Evolutionary conservation across 2,113 vertebrate species (phyloP).

Genomic region (Etia nguti): DNA sequence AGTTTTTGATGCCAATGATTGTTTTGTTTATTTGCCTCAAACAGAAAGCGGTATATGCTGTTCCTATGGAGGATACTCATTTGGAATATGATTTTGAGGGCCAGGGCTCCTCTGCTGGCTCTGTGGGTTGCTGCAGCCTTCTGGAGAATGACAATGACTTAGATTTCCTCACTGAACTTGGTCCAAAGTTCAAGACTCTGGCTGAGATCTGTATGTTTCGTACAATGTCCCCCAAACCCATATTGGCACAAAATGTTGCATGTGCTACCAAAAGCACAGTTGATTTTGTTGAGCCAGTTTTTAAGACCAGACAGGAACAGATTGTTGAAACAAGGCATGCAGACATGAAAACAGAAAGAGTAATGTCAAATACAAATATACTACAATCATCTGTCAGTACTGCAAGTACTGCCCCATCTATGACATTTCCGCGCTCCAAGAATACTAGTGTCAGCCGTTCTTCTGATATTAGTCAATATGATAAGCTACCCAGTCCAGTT

Average conservation of each 20-base stretch:
- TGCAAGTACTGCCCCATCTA: not conserved
- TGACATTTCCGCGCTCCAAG: slow-evolving; percentile 1
- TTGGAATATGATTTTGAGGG: slow-evolving; percentile 82
- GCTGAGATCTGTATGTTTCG: slow-evolving; percentile 76
- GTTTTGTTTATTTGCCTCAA: slow-evolving; percentile 10
- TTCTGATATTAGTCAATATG: not conserved
- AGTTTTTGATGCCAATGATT: not conserved
- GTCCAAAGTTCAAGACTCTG: slow-evolving; percentile 83
- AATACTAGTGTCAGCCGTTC: slow-evolving; percentile 2
- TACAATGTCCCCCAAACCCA: not conserved
- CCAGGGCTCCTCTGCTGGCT: slow-evolving; percentile 74
- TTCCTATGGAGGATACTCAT: slow-evolving; percentile 69
- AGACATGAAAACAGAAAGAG: slow-evolving; percentile 17
- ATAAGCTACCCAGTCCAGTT: slow-evolving; percentile 9
- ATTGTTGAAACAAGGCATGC: slow-evolving; percentile 11
- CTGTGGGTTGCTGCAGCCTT: slow-evolving; percentile 82
- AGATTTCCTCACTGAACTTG: slow-evolving; percentile 80
- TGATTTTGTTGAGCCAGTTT: not conserved
- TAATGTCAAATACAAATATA: slow-evolving; percentile 9
- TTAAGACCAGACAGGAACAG: slow-evolving; percentile 5
- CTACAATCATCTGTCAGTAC: slow-evolving; percentile 10
- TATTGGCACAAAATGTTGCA: not conserved
- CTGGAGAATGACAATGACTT: slow-evolving; percentile 81
- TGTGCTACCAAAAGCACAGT: not conserved
- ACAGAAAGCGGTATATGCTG: slow-evolving; percentile 80